Conservation (phyloP, 2,113 vertebrate species). For the Stigmatopora nigra region DNA sequence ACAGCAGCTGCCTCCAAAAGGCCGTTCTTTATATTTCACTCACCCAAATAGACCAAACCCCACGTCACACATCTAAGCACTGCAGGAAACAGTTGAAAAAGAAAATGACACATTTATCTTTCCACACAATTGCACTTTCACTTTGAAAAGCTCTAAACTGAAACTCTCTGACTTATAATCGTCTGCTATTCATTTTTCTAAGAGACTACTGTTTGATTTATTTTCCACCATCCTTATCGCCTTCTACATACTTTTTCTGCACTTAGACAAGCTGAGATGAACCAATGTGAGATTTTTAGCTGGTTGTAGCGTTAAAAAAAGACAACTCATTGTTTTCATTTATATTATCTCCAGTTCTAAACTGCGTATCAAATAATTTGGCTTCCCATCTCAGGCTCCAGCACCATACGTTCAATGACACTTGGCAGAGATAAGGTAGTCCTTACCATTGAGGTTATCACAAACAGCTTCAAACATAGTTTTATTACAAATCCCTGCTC, state of each 20-base stretch:
- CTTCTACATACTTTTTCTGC: slow-evolving; percentile 29
- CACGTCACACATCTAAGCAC: slow-evolving; percentile 8
- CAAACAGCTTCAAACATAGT: slow-evolving; percentile 19
- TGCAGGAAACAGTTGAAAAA: slow-evolving; percentile 5
- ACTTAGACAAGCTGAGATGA: slow-evolving; percentile 20
- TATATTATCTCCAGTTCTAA: slow-evolving; percentile 4
- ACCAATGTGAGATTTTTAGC: slow-evolving; percentile 25
- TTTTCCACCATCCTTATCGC: slow-evolving; percentile 34
- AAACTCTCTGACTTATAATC: slow-evolving; percentile 25
- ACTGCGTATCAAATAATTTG: slow-evolving; percentile 8
- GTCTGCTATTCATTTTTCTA: slow-evolving; percentile 42
- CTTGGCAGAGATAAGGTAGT: slow-evolving; percentile 7
- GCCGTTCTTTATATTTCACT: slow-evolving; percentile 25
- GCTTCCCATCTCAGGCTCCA: neutral
- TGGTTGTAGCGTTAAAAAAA: neutral
- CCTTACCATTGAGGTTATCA: slow-evolving; percentile 19
- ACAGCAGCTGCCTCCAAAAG: slow-evolving; percentile 26
- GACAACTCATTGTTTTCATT: no score
- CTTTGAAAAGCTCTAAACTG: slow-evolving; percentile 44
- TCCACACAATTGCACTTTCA: slow-evolving; percentile 57
- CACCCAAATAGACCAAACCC: slow-evolving; percentile 25
- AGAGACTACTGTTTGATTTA: slow-evolving; percentile 49
- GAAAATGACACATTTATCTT: slow-evolving; percentile 48
- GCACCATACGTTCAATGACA: slow-evolving; percentile 8
- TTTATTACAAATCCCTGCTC: slow-evolving; percentile 1